Conservation (phyloP, 2,113 vertebrate genomes). For the Gymnogyps californianus region DNA sequence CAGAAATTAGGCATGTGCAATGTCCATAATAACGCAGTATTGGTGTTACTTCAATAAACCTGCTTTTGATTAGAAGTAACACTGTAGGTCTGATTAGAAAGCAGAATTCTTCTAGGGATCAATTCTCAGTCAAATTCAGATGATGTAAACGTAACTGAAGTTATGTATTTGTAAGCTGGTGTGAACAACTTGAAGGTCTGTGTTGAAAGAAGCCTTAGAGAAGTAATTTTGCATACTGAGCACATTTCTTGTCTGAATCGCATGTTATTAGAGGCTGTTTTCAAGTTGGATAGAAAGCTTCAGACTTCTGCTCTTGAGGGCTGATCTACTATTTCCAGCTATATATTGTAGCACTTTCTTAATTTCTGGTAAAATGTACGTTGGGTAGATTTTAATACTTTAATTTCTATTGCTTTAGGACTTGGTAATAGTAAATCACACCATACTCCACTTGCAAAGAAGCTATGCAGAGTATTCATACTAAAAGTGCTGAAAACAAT, state of each 20-base stretch:
- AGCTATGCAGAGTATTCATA: not conserved
- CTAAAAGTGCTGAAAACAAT: not conserved
- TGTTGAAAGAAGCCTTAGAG: not conserved
- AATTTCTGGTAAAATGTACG: not conserved
- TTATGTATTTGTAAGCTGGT: not conserved
- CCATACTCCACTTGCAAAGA: not conserved
- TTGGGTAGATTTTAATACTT: not conserved
- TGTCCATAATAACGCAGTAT: not conserved
- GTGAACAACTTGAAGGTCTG: not conserved
- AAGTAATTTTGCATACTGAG: not conserved
- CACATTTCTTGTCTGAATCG: not conserved
- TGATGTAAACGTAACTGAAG: not conserved
- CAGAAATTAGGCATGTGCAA: not conserved
- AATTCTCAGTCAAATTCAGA: not conserved
- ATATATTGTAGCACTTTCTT: not conserved
- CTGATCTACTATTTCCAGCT: not conserved
- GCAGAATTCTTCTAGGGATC: not conserved
- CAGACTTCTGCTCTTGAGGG: not conserved
- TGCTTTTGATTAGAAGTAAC: not conserved
- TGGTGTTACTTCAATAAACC: not conserved
- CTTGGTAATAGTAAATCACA: not conserved
- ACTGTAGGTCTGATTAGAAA: not conserved
- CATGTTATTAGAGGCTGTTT: not conserved
- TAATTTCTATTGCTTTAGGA: not conserved
- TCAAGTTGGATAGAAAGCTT: not conserved